A percentile compares a stretch with the other conserved stretches of the same genome.
phyloP scores from a whole-genome alignment of 2,888 invertebrate species.

The Chydorus sphaericus region DNA sequence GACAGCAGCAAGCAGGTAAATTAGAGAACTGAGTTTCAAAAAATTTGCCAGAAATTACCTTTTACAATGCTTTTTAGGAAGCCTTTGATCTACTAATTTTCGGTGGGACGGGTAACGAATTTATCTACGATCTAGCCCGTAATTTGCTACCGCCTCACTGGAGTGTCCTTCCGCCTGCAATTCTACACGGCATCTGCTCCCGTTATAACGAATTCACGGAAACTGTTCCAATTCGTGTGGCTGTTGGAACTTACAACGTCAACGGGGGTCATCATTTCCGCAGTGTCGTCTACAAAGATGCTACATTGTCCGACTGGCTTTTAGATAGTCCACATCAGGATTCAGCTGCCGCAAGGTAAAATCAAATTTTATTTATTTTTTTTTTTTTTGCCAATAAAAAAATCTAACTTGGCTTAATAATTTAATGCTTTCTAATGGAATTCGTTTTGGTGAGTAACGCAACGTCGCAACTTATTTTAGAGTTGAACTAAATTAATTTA shows the following conservation, averaged over 20 bases:
- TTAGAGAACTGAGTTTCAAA: no score
- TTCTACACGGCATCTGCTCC: conserved; percentile 70
- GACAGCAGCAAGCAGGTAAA: conserved; percentile 73
- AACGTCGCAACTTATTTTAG: conserved; percentile 18
- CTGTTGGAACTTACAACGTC: conserved; percentile 95
- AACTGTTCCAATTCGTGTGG: conserved; percentile 54
- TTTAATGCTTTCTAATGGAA: not conserved
- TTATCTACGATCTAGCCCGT: conserved; percentile 79
- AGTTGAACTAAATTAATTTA: conserved; percentile 27
- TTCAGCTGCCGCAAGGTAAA: conserved; percentile 26
- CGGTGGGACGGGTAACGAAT: conserved; percentile 80
- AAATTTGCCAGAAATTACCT: no score
- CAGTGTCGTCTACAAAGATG: conserved; percentile 83
- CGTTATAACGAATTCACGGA: conserved; percentile 62
- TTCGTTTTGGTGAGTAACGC: not conserved
- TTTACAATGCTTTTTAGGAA: conserved; percentile 35
- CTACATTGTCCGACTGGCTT: conserved; percentile 74
- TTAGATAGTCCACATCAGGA: conserved; percentile 56
- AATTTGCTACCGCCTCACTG: conserved; percentile 64
- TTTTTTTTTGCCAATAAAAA: not conserved
- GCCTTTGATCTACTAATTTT: conserved; percentile 89
- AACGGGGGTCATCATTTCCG: conserved; percentile 98
- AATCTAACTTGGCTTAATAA: not conserved
- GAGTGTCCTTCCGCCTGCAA: conserved; percentile 34
- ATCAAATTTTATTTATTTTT: not conserved